Evolutionary conservation across 2,797 vertebrate genomes (phyloP), one percentile per base, ranked within the genome.

Genomic region (Karalla daura): DNA sequence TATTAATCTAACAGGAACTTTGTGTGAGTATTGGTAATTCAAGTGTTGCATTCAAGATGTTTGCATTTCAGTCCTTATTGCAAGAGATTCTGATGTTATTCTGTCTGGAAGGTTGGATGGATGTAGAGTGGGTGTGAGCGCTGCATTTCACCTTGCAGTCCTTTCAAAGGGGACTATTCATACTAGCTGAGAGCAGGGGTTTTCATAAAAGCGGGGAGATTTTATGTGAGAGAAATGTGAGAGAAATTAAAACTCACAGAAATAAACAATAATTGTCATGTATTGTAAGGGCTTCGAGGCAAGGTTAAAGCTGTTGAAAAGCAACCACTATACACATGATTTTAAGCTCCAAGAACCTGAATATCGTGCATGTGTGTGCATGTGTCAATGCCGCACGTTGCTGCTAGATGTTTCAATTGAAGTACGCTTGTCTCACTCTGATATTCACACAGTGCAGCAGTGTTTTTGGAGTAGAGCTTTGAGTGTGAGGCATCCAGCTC

Each of bases 121-220:
- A 28, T 55, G 55, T 58, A 32, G 53, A 51, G 69, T 51, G 25
- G 40, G 52, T 27, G 78, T 46, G 43, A 53, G 76, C 7, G 41
- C 60, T 78, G 47, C 65, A 79, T 76, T 85, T 88, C 76, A 84
- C 82, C 81, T 84, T 78, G 73, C 66, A 62, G 61, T 51, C 63
- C 79, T 86, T 89, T 82, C 63, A 78, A 67, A 86, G 74, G 56
- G 18, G 25, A 15, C 81, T 78, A 77, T 87, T 85, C 80, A 88
- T 33, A 15, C 60, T 28, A 14, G 40, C 71, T 44, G 70, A 85
- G 65, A 64, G 63, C 69, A 71, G 62, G 36, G 53, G 61, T 61
- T 65, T 74, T 73, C 50, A 6, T 81, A 69, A 85, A 85, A 86
- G 76, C 71, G 17, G 46, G 65, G 30, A 50, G 37, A 80, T 20